A percentile compares a stretch with the other conserved stretches of the same genome.
Conservation (phyloP, 2,888 invertebrate species). For the Phalera bucephala region DNA sequence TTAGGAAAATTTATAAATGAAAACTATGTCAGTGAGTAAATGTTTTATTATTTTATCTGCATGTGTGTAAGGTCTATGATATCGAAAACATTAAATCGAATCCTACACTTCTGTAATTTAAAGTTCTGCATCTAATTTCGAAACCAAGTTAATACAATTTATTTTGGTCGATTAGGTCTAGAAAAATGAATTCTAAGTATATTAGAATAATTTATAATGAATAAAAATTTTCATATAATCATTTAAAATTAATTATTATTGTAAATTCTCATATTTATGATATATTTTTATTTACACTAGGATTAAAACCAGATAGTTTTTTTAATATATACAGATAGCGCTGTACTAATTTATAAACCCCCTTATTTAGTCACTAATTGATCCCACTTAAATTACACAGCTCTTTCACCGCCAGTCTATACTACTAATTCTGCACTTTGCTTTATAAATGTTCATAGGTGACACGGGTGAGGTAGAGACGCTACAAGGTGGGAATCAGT, state of each 20-base stretch:
- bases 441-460: slow-evolving; percentile 14
- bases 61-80: background rate
- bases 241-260: slow-evolving; percentile 15
- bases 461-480: slow-evolving; percentile 57
- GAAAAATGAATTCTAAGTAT: slow-evolving; percentile 21
- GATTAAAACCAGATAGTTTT: slow-evolving; percentile 40
- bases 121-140: slow-evolving; percentile 21
- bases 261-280: slow-evolving; percentile 17
- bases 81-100: slow-evolving; percentile 1
- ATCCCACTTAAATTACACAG: slow-evolving; percentile 77
- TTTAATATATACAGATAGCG: slow-evolving; percentile 51
- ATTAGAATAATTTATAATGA: slow-evolving; percentile 4
- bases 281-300: slow-evolving; percentile 21
- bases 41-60: background rate
- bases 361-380: slow-evolving; percentile 75
- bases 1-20: too few relatives aligned
- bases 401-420: slow-evolving; percentile 56
- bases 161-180: slow-evolving; percentile 30
- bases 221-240: slow-evolving; percentile 15
- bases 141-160: slow-evolving; percentile 19
- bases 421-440: slow-evolving; percentile 33
- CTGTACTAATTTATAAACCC: slow-evolving; percentile 48
- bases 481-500: slow-evolving; percentile 50
- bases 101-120: slow-evolving; percentile 19
- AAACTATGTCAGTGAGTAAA: background rate